Evolutionary conservation across 1,140 invertebrate species (phyloP), one percentile per base, ranked within the genome.

Genomic region (Cydia amplana): DNA sequence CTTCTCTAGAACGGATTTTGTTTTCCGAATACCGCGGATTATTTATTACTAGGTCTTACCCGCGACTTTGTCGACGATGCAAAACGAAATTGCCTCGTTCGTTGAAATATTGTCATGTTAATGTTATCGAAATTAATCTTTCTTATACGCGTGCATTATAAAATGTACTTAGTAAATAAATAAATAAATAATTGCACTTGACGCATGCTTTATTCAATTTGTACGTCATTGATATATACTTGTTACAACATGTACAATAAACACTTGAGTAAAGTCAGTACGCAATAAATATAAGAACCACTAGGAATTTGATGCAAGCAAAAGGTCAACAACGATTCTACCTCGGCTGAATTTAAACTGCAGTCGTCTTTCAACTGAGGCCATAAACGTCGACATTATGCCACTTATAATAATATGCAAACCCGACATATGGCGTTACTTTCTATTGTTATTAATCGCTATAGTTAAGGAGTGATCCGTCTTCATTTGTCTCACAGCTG

Each of bases 391-490:
- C 55, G 20, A 60, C 55, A 60, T 60, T 60, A 23, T 60, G 55
- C 20, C 20, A 18, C 55, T n/a, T 51, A 60, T 60, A 60, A 60
- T 60, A 74, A 78, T 82, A 82, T 84, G 77, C 79, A 81, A 81
- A 82, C 82, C 81, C 78, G 80, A 83, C 65, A 70, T 40, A 70
- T 40, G 65, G 80, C 75, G 10, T 73, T 49, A 72, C 80, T 79
- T 80, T 82, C 80, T 78, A 78, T 82, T 72, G 72, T 77, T 77
- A 78, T 79, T 78, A 83, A 81, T 76, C 65, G 73, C 18, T 28
- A 32, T 73, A 32, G 65, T 49, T 76, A 74, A 73, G 18, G 60
- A 65, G 65, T 77, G 73, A 82, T 82, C 74, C 25, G 65, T 78
- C 74, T 76, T 78, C 77, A 76, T 77, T 78, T 77, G 55, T 82